Percentiles rank a stretch among this genome's conserved stretches.
phyloP scores from a whole-genome alignment of 2,888 invertebrate genomes.

The Folsomia candida region DNA sequence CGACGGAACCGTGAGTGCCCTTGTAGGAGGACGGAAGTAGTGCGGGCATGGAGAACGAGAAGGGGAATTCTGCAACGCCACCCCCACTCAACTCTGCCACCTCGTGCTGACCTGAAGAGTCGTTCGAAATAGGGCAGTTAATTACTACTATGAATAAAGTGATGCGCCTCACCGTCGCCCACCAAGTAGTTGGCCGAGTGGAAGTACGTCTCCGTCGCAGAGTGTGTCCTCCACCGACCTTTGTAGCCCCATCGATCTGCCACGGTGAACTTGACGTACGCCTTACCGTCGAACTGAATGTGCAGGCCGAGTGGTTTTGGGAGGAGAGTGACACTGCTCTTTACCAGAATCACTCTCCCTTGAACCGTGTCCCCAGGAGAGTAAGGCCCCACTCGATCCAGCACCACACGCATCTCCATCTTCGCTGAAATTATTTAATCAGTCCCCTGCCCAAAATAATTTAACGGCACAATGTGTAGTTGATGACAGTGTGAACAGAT shows the following conservation, averaged over 20 bases:
- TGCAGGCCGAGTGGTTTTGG: slow-evolving; percentile 17
- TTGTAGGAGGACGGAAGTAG: slow-evolving; percentile 34
- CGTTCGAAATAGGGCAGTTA: background rate
- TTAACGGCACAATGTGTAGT: too few species aligned
- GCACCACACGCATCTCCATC: background rate
- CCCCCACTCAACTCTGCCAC: background rate
- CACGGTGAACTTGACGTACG: slow-evolving; percentile 32
- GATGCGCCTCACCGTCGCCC: slow-evolving; percentile 39
- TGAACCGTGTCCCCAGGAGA: slow-evolving; percentile 31
- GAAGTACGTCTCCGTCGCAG: slow-evolving; percentile 24
- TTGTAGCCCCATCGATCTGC: slow-evolving; percentile 24
- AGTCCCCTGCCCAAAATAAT: too few species aligned
- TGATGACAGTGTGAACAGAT: too few species aligned
- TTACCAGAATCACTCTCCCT: slow-evolving; percentile 31
- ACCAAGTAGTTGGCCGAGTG: slow-evolving; percentile 29
- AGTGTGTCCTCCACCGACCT: slow-evolving; percentile 18
- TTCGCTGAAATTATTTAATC: too few species aligned
- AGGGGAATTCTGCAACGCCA: slow-evolving; percentile 30
- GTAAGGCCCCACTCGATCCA: slow-evolving; percentile 12
- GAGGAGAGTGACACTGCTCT: background rate
- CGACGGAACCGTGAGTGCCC: slow-evolving; percentile 32
- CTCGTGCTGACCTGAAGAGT: background rate
- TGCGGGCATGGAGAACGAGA: slow-evolving; percentile 26
- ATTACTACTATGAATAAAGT: too few species aligned
- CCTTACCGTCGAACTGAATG: slow-evolving; percentile 33